These are phyloP conservation scores for Hirtodrosophila histrioides DNA, from an alignment of 2,888 invertebrate genomes.

Conservation along the genomic window DNA sequence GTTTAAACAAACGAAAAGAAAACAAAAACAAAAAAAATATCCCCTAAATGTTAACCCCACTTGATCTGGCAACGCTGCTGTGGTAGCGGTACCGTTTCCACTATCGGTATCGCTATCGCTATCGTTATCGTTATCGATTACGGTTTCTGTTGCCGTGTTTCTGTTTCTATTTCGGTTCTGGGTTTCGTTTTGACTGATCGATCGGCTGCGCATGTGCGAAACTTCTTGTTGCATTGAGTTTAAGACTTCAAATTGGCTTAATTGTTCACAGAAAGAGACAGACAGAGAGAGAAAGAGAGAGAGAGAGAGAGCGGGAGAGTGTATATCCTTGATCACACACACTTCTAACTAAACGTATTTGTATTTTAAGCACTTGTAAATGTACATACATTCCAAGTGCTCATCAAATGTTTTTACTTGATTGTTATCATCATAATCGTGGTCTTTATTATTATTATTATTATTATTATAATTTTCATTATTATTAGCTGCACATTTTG, in stretches of 20 bases:
- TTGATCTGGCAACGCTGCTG: constrained; percentile 36
- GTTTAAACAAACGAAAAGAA: constrained; percentile 1
- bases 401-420: constrained; percentile 31
- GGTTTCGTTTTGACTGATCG: constrained; percentile 18
- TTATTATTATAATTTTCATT: constrained; percentile 47
- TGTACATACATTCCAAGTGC: constrained; percentile 9
- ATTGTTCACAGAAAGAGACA: constrained; percentile 1
- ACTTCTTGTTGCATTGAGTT: constrained; percentile 84
- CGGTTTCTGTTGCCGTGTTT: constrained; percentile 26
- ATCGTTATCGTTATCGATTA: constrained; percentile 7
- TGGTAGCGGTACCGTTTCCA: constrained; percentile 9
- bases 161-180: constrained; percentile 9
- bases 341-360: background rate
- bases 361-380: constrained; percentile 2
- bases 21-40: background rate
- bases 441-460: constrained; percentile 1
- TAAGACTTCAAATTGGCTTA: constrained; percentile 54
- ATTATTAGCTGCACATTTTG: constrained; percentile 82
- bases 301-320: constrained; percentile 1
- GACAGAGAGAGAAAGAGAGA: constrained; percentile 7
- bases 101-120: constrained; percentile 5
- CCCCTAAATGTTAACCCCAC: background rate
- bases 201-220: constrained; percentile 79
- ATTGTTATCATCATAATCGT: constrained; percentile 12
- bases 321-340: constrained; percentile 11